These are phyloP conservation scores for Rhyacophila evoluta DNA, from an alignment of 2,888 invertebrate genomes.

Conservation along the genomic window DNA sequence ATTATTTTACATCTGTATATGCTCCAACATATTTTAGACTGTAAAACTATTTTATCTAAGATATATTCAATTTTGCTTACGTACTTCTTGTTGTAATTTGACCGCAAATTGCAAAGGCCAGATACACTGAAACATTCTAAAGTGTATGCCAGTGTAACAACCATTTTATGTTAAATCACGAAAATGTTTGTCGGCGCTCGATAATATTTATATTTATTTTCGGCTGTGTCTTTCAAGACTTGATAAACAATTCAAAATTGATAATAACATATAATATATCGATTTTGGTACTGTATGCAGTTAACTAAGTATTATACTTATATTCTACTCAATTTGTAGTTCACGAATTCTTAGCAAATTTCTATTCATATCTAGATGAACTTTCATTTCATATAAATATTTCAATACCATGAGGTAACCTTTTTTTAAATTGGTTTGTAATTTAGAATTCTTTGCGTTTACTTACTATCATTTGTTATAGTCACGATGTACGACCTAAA, in stretches of 20 bases:
- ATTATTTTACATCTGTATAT: no score
- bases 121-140: background rate
- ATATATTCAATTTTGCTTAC: no score
- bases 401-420: no score
- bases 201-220: background rate
- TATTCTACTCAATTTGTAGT: background rate
- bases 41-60: no score
- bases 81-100: no score
- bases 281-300: background rate
- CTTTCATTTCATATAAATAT: no score
- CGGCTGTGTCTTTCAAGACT: background rate
- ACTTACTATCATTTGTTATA: no score
- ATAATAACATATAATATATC: background rate
- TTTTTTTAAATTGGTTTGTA: no score
- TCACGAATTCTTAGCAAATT: background rate
- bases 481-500: no score
- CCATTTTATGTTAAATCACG: slow-evolving; percentile 29
- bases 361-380: background rate
- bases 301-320: background rate
- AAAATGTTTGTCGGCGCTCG: slow-evolving; percentile 29
- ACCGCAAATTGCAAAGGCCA: no score
- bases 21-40: no score
- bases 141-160: background rate
- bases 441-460: no score
- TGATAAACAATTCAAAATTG: background rate